phyloP scores from a whole-genome alignment of 2,113 vertebrate species.

The Muntiacus muntjak region DNA sequence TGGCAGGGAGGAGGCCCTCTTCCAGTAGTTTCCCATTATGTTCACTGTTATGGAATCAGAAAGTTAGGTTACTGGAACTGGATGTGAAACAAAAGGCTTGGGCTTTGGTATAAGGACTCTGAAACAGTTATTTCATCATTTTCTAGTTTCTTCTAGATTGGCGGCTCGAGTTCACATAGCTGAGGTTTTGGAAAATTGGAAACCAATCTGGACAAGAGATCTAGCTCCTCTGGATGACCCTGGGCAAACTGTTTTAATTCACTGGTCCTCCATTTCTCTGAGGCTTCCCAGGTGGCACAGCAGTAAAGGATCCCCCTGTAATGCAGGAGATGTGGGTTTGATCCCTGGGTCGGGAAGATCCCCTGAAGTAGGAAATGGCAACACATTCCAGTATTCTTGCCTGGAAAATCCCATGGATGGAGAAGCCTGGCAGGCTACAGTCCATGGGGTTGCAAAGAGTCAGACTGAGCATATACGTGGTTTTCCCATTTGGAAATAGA shows the following conservation, averaged over 20 bases:
- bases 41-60: neutral
- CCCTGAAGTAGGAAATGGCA: neutral
- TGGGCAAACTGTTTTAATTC: neutral
- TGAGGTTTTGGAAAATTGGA: neutral
- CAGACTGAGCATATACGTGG: fast-evolving
- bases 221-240: neutral
- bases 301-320: neutral
- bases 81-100: neutral
- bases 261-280: neutral
- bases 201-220: conserved; percentile 5
- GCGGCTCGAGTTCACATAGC: neutral
- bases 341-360: neutral
- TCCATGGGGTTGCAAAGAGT: neutral
- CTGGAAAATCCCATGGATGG: neutral
- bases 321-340: neutral
- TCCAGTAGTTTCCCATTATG: neutral
- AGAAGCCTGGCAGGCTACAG: neutral
- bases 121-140: neutral
- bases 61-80: neutral
- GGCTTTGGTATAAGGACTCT: neutral
- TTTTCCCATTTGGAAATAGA: neutral
- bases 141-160: neutral
- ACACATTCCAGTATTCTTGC: neutral
- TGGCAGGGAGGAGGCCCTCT: neutral
- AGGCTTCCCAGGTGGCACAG: neutral